Base-by-base conservation (phyloP, 2,888 invertebrate genomes). In the Ypsolopha sequella region DNA sequence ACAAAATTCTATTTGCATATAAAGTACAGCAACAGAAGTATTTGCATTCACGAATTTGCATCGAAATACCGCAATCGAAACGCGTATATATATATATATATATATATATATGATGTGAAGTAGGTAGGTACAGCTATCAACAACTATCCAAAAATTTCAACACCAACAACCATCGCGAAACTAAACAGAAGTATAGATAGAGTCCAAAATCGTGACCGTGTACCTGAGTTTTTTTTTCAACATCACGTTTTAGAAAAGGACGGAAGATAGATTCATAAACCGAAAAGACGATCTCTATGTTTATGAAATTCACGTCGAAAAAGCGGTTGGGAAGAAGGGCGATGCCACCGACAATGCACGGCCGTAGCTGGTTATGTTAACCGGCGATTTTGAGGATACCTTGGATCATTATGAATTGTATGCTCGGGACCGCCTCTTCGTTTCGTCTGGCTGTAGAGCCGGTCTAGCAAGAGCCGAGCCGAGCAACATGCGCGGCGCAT, bases 341-440 rank as follows among this genome's bases (percentile, higher is more conserved):
- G 80, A 80, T 76, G 81, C 70, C 70, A 74, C 81, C 70, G 73
- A 79, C 84, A 85, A 84, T 84, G 82, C 85, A 84, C 73, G 76
- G 74, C 71, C 70, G 71, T 76, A 77, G 80, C 85, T 84, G 81
- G 85, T 86, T 86, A 76, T 85, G 66, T 70, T 70, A 84, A 55
- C 69, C 84, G 64, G 57, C 76, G 57, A 58, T 61, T 61, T 76
- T 64, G 53, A 60, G 66, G 68, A 73, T 3, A 62, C 61, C 63
- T 61, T 58, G 59, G 64, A 69, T 70, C 67, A 68, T 65, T 65
- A 65, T 64, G 65, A 65, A 71, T 69, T 66, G 60, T 64, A 63
- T 66, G 66, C 64, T 68, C 64, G 58, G 68, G 62, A 63, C 62
- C 65, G 66, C 61, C 77, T 79, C 70, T 69, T 60, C 63, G 68